Conservation (phyloP, 2,797 vertebrate species). For the Pseudotriccus pelzelni region DNA sequence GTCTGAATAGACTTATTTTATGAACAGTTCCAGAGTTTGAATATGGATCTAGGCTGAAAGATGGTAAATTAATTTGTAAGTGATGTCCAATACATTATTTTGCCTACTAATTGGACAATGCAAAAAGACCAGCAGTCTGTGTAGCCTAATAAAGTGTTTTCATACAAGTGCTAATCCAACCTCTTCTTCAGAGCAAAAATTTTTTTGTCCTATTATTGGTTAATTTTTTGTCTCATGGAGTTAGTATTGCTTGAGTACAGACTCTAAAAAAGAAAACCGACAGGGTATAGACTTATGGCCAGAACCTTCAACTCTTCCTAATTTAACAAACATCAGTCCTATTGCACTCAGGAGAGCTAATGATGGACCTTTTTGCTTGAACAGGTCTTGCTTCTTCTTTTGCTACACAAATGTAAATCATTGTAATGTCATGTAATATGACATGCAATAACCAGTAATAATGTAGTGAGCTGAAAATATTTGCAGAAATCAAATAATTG, state of each 20-base stretch:
- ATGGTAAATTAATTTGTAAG: neutral
- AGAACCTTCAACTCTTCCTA: neutral
- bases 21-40: neutral
- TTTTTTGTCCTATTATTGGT: neutral
- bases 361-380: neutral
- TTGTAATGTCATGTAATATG: neutral
- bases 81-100: neutral
- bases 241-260: neutral
- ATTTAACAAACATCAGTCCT: neutral
- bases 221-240: neutral
- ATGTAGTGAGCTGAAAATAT: neutral
- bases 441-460: neutral
- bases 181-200: neutral
- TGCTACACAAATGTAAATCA: neutral
- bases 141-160: neutral
- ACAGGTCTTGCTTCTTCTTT: neutral
- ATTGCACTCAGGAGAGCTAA: neutral
- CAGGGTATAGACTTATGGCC: neutral
- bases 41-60: neutral
- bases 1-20: neutral
- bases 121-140: neutral
- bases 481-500: neutral
- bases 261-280: neutral
- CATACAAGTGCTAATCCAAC: neutral
- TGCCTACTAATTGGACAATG: neutral